A percentile compares a stretch with the other conserved stretches of the same genome.
phyloP scores from a whole-genome alignment of 2,797 vertebrate genomes.

The Botia kubotai region DNA sequence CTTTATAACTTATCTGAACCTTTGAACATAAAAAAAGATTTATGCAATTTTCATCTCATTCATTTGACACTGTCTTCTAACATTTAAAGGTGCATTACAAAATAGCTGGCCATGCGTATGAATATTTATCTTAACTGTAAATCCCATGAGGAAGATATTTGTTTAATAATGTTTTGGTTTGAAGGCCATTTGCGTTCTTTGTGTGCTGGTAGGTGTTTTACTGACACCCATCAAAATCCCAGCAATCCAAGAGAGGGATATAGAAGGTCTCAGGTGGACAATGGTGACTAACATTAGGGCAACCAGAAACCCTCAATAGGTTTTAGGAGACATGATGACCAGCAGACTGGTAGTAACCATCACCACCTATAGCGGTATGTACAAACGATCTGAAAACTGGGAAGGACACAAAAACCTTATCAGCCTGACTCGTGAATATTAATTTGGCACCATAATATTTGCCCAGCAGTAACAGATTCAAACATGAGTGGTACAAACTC shows the following conservation, averaged over 20 bases:
- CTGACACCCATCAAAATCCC: not conserved
- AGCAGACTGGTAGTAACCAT: constrained; percentile 16
- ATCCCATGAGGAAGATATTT: not conserved
- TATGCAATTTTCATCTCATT: not conserved
- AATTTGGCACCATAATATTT: not conserved
- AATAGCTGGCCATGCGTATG: constrained; percentile 8
- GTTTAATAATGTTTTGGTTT: not conserved
- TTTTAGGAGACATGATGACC: constrained; percentile 38
- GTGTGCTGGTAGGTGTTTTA: not conserved
- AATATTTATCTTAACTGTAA: not conserved
- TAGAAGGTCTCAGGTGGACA: constrained; percentile 15
- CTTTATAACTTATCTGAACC: not conserved
- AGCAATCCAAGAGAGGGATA: not conserved
- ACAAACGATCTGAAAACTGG: not conserved
- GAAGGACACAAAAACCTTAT: not conserved
- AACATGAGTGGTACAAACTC: too few species aligned
- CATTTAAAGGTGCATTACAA: not conserved
- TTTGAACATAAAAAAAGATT: not conserved
- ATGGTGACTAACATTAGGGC: constrained; percentile 2
- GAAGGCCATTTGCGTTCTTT: not conserved
- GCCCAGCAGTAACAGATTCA: not conserved
- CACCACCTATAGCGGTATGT: constrained; percentile 10
- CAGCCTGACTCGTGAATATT: not conserved
- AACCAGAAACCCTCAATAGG: not conserved
- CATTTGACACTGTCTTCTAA: not conserved